A percentile compares a stretch with the other conserved stretches of the same genome.
These are phyloP conservation scores for Bovichtus variegatus DNA, from an alignment of 2,797 vertebrate species.

Conservation along the genomic window DNA sequence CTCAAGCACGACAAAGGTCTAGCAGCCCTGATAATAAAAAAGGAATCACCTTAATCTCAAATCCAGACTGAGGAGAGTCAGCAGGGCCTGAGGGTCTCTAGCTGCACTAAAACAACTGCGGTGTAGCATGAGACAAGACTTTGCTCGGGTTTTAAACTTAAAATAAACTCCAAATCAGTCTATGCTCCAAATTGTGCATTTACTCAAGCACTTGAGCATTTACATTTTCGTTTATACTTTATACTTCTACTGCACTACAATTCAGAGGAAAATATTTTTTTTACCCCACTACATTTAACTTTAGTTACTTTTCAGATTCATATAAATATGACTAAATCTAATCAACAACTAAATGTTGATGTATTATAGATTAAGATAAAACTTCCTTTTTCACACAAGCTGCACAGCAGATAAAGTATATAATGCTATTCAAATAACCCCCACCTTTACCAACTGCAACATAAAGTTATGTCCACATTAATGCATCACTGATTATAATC, in stretches of 20 bases:
- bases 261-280: no score
- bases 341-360: no score
- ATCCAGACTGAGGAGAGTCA: not conserved
- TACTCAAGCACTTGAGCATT: not conserved
- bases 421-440: not conserved
- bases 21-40: constrained; percentile 31
- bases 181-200: not conserved
- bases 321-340: no score
- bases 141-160: not conserved
- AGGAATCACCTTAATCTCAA: constrained; percentile 26
- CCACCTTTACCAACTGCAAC: not conserved
- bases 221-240: not conserved
- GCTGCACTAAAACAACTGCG: constrained; percentile 22
- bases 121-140: not conserved
- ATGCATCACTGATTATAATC: not conserved
- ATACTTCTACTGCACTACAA: not conserved
- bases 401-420: no score
- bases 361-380: not conserved
- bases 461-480: not conserved
- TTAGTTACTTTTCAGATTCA: not conserved
- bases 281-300: no score
- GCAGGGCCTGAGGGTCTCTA: constrained; percentile 11
- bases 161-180: constrained; percentile 3
- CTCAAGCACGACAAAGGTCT: constrained; percentile 38
- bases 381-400: not conserved